Conservation (phyloP, 2,888 invertebrate species). For the Idaea aversata region DNA sequence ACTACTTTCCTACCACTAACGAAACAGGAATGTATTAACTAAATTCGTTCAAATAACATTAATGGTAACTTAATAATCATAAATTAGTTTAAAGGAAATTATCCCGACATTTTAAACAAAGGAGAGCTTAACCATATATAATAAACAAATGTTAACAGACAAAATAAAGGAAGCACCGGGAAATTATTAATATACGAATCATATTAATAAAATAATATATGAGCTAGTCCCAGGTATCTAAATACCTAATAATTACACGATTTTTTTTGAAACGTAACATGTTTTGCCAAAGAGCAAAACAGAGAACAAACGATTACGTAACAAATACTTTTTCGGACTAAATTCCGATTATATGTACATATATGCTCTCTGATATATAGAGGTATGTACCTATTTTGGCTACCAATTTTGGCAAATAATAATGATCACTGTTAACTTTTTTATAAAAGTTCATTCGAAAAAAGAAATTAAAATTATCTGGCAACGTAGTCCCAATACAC, state of each 20-base stretch:
- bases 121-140: slow-evolving; percentile 50
- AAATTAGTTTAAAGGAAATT: slow-evolving; percentile 51
- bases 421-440: background rate
- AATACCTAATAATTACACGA: background rate
- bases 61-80: slow-evolving; percentile 75
- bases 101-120: slow-evolving; percentile 60
- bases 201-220: slow-evolving; percentile 25
- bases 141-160: slow-evolving; percentile 71
- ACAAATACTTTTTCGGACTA: background rate
- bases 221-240: slow-evolving; percentile 7
- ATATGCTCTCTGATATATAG: background rate
- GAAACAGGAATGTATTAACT: slow-evolving; percentile 78
- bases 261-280: background rate
- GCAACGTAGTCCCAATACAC: slow-evolving; percentile 32
- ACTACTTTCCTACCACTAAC: slow-evolving; percentile 79
- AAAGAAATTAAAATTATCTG: slow-evolving; percentile 3
- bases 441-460: slow-evolving; percentile 8
- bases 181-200: slow-evolving; percentile 59
- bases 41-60: slow-evolving; percentile 76
- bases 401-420: background rate
- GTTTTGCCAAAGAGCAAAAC: background rate
- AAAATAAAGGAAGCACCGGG: slow-evolving; percentile 78
- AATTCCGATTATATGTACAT: background rate
- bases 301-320: background rate
- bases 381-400: background rate